These are phyloP conservation scores for Blastobasis lacticolella DNA, from an alignment of 2,888 invertebrate genomes.

Conservation along the genomic window DNA sequence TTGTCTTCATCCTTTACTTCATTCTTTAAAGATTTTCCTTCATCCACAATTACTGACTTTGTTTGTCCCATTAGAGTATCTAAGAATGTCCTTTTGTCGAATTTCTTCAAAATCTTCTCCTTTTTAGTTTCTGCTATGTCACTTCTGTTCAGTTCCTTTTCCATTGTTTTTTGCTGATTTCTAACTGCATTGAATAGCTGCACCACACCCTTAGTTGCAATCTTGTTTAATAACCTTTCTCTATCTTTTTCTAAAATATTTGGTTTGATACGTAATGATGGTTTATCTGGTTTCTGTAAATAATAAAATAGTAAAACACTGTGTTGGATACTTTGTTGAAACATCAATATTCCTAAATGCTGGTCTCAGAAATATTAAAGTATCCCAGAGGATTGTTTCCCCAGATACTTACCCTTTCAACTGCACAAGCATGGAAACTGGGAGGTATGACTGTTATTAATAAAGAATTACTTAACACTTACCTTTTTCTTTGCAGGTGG, in stretches of 20 bases:
- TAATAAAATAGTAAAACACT: neutral
- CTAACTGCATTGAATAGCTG: constrained; percentile 94
- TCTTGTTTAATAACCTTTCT: constrained; percentile 84
- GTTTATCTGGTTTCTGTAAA: constrained; percentile 75
- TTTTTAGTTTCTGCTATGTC: constrained; percentile 85
- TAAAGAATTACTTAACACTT: constrained; percentile 11
- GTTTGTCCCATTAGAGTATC: constrained; percentile 84
- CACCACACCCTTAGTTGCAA: constrained; percentile 94
- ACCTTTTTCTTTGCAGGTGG: constrained; percentile 54
- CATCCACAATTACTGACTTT: constrained; percentile 70
- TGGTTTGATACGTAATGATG: constrained; percentile 83
- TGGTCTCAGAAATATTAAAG: too few relatives aligned
- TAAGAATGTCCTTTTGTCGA: constrained; percentile 84
- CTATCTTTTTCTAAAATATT: constrained; percentile 82
- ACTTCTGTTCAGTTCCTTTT: constrained; percentile 79
- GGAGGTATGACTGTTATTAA: too few relatives aligned
- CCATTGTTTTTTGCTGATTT: constrained; percentile 86
- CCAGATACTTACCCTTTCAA: too few relatives aligned
- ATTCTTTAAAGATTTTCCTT: constrained; percentile 49
- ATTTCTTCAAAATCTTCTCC: constrained; percentile 83
- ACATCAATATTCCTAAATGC: too few relatives aligned
- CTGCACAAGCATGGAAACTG: too few relatives aligned
- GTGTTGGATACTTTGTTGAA: neutral
- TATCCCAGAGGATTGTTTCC: too few relatives aligned
- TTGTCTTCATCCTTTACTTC: constrained; percentile 51